These are phyloP conservation scores for Cybosia mesomella DNA, from an alignment of 2,888 invertebrate genomes.

Conservation along the genomic window DNA sequence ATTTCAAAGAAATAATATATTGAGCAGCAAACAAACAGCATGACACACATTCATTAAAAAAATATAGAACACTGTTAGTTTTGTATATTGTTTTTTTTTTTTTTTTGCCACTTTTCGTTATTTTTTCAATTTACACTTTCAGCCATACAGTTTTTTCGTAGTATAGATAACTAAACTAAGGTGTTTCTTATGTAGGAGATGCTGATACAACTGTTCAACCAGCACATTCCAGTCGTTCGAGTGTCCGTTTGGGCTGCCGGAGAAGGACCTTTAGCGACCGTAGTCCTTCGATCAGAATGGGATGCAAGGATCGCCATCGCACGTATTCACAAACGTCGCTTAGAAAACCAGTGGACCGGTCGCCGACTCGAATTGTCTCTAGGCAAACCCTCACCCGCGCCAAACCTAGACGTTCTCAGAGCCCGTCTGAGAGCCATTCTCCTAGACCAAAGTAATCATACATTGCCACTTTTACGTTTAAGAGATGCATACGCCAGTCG, in stretches of 20 bases:
- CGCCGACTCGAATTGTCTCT: conserved; percentile 93
- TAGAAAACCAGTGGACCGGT: conserved; percentile 88
- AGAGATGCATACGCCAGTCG: conserved; percentile 94
- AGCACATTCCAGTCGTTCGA: conserved; percentile 73
- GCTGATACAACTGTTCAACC: conserved; percentile 76
- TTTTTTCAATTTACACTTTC: background rate
- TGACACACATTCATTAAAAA: background rate
- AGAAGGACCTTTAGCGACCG: conserved; percentile 88
- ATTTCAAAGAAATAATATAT: background rate
- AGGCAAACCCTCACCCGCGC: conserved; percentile 87
- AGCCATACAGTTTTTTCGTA: background rate
- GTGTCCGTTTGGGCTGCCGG: conserved; percentile 76
- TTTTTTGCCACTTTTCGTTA: background rate
- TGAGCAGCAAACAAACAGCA: background rate
- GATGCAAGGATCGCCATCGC: conserved; percentile 93
- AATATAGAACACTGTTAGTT: background rate
- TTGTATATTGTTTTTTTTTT: background rate
- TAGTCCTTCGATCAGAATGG: conserved; percentile 90
- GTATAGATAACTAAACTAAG: background rate
- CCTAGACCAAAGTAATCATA: conserved; percentile 91
- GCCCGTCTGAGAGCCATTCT: conserved; percentile 91
- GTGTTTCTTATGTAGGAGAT: conserved; percentile 64
- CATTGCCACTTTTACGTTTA: conserved; percentile 92
- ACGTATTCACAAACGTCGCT: conserved; percentile 93
- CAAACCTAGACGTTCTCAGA: conserved; percentile 88